These are phyloP conservation scores for Tyrophagus putrescentiae DNA, from an alignment of 1,140 invertebrate species.

Conservation along the genomic window DNA sequence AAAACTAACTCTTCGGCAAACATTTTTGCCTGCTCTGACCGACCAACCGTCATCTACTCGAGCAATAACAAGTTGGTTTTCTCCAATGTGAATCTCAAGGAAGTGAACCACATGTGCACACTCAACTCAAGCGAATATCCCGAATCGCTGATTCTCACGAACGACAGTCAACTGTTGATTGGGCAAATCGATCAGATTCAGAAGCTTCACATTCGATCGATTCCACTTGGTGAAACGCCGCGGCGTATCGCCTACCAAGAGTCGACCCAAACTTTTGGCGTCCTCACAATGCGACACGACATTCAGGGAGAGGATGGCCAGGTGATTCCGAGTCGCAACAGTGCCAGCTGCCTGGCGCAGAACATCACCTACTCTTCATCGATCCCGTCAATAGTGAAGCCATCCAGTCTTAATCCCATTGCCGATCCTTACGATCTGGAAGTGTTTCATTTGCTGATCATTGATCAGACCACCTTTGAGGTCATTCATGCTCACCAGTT, in stretches of 20 bases:
- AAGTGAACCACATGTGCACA: conserved; percentile 97
- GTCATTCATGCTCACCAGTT: conserved; percentile 84
- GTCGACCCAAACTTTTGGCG: conserved; percentile 77
- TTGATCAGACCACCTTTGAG: conserved; percentile 95
- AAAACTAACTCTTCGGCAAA: conserved; percentile 71
- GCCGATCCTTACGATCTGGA: conserved; percentile 61
- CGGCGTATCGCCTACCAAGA: conserved; percentile 88
- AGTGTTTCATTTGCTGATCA: conserved; percentile 74
- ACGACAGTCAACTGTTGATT: conserved; percentile 80
- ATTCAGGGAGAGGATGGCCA: conserved; percentile 44
- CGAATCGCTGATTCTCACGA: conserved; percentile 82
- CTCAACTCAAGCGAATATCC: conserved; percentile 85
- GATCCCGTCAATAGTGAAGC: conserved; percentile 19
- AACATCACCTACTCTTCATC: conserved; percentile 23
- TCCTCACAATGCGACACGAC: conserved; percentile 76
- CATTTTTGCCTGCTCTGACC: conserved; percentile 95
- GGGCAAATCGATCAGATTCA: conserved; percentile 98
- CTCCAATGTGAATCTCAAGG: conserved; percentile 95
- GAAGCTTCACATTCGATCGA: conserved; percentile 88
- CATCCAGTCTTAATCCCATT: conserved; percentile 34
- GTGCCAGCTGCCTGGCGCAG: conserved; percentile 48
- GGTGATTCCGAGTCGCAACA: conserved; percentile 45
- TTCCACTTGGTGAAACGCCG: conserved; percentile 82
- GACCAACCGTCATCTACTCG: conserved; percentile 96
- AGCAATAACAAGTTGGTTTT: conserved; percentile 98